Conservation (phyloP, 2,113 vertebrate genomes). For the Hyperoodon ampullatus region DNA sequence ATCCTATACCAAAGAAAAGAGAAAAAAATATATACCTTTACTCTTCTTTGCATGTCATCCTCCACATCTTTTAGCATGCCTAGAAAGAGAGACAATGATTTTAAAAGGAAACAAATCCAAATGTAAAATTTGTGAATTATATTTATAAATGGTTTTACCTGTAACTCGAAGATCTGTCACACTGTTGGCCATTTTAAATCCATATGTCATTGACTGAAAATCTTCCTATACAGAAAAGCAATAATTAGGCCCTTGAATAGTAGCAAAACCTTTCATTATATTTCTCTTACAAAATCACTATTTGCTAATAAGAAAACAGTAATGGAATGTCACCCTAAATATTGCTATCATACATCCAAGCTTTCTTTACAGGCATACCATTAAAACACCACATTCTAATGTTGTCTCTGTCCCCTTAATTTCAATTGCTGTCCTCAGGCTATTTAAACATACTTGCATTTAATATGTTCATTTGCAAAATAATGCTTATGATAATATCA, state of each 20-base stretch:
- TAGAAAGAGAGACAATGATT: slow-evolving; percentile 75
- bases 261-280: slow-evolving; percentile 12
- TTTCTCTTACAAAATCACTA: slow-evolving; percentile 44
- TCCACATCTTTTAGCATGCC: slow-evolving; percentile 99
- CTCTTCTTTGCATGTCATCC: slow-evolving; percentile 97
- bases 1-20: not conserved
- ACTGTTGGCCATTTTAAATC: slow-evolving; percentile 99
- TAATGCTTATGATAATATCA: slow-evolving; percentile 8
- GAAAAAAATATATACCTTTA: slow-evolving; percentile 90
- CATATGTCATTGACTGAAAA: slow-evolving; percentile 99
- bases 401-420: not conserved
- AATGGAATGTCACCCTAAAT: not conserved
- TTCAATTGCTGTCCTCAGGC: not conserved
- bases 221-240: slow-evolving; percentile 90
- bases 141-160: slow-evolving; percentile 85
- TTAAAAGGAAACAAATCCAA: slow-evolving; percentile 47
- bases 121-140: slow-evolving; percentile 24
- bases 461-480: slow-evolving; percentile 5
- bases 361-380: not conserved
- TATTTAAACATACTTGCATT: slow-evolving; percentile 27
- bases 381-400: not conserved
- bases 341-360: not conserved
- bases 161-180: slow-evolving; percentile 98
- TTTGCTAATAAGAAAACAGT: slow-evolving; percentile 13
- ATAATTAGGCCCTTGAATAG: not conserved